Base-by-base conservation (phyloP, 1,140 invertebrate genomes). In the Drosophila sucinea region DNA sequence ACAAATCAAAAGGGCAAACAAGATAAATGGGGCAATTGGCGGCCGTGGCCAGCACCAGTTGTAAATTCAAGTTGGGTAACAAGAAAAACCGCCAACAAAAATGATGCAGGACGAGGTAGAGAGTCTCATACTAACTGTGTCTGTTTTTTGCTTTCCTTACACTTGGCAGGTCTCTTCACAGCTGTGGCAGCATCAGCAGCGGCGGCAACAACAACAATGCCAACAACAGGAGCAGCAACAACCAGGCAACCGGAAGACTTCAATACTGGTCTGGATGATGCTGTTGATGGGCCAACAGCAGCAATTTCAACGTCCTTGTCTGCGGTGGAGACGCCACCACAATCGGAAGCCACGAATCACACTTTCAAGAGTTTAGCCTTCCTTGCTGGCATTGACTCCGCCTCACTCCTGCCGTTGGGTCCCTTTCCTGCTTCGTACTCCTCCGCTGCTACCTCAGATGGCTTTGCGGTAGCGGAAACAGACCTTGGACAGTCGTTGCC, bases 321-420 rank as follows among this genome's bases (percentile, higher is more conserved):
- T 79, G 66, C 38, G 75, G 66, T 35, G 51, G 73, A 61, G 30
- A 62, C 69, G 57, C 58, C 55, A 40, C 78, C 79, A 32, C 79
- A 82, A 81, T 60, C 72, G 79, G 86, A 90, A 70, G 62, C 85
- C 75, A 82, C 86, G 77, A 90, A 90, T 86, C 81, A 90, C 86
- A 90, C 86, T 86, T 90, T 85, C 69, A 81, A 84, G 81, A 85
- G 81, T 72, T 81, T 85, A 78, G 83, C 85, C 73, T 85, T 81
- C 68, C 73, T 84, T 56, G 84, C 66, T 69, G 64, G 40, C 40
- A 10, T 23, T 25, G 17, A 17, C 17, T 8, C 33, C 1, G 41
- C 29, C 58, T 40, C 54, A 33, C 41, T 17, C 32, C 32, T 41
- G 32, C 51, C 38, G 44, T 54, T 33, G 6, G 35, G 38, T n/a